Evolutionary conservation across 2,797 vertebrate species (phyloP).

Genomic region (Gastrophryne carolinensis): DNA sequence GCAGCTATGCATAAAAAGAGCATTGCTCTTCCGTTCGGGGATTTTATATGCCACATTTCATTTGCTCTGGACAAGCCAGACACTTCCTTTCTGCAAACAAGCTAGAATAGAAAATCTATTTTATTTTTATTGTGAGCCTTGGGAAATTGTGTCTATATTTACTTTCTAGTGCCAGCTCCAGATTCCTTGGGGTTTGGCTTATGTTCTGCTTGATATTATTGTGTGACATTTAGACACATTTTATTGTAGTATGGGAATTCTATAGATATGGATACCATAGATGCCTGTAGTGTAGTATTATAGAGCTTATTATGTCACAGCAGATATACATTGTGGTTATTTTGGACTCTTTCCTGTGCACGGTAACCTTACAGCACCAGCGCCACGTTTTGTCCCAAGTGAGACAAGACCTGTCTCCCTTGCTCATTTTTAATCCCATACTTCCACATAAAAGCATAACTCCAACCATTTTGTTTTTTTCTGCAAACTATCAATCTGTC

Average conservation of each 20-base stretch:
- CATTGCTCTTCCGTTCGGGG: background rate
- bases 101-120: slow-evolving; percentile 10
- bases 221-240: background rate
- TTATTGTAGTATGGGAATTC: background rate
- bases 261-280: too few species aligned
- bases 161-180: background rate
- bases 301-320: too few species aligned
- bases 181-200: background rate
- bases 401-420: too few species aligned
- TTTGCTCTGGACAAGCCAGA: background rate
- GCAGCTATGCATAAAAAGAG: background rate
- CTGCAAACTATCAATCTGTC: too few species aligned
- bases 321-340: too few species aligned
- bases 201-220: background rate
- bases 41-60: slow-evolving; percentile 5
- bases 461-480: too few species aligned
- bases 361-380: too few species aligned
- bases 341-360: too few species aligned
- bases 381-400: too few species aligned
- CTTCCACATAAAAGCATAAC: too few species aligned
- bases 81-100: slow-evolving; percentile 6
- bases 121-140: slow-evolving; percentile 15
- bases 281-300: too few species aligned
- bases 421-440: too few species aligned
- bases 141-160: slow-evolving; percentile 2